Evolutionary conservation across 2,113 vertebrate genomes (phyloP).

Genomic region (Phaethornis superciliosus): DNA sequence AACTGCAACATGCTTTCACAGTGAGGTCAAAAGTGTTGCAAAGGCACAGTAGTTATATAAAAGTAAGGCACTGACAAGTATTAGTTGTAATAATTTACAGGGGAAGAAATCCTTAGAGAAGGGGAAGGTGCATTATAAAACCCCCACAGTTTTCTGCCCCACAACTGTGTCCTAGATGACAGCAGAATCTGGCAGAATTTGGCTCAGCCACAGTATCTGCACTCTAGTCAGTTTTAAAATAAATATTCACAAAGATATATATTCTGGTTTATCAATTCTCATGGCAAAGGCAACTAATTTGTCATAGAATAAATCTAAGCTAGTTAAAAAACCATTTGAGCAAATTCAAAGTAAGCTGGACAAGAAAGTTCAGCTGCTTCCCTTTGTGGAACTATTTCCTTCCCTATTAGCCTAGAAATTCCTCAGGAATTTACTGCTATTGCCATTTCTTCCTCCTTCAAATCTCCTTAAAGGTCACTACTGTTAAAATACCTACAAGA

Average conservation of each 20-base stretch:
- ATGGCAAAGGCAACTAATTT: background rate
- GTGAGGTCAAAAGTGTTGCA: background rate
- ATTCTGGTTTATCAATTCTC: background rate
- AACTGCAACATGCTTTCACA: background rate
- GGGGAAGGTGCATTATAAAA: background rate
- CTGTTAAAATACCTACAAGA: slow-evolving; percentile 1
- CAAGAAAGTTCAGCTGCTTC: background rate
- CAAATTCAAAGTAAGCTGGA: background rate
- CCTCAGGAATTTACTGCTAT: background rate
- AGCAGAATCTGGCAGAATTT: background rate
- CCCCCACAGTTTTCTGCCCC: background rate
- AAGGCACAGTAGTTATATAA: background rate
- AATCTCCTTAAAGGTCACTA: background rate
- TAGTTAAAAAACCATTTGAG: background rate
- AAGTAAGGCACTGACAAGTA: background rate
- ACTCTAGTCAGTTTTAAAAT: background rate
- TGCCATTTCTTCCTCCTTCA: background rate
- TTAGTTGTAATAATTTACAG: background rate
- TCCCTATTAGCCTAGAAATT: background rate
- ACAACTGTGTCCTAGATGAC: background rate
- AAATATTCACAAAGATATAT: background rate
- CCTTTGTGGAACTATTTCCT: background rate
- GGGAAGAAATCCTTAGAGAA: background rate
- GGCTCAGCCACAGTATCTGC: background rate
- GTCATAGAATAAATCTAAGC: background rate